A percentile compares a stretch with the other conserved stretches of the same genome.
phyloP scores from a whole-genome alignment of 2,797 vertebrate species.

The Lepilemur ruficaudatus region DNA sequence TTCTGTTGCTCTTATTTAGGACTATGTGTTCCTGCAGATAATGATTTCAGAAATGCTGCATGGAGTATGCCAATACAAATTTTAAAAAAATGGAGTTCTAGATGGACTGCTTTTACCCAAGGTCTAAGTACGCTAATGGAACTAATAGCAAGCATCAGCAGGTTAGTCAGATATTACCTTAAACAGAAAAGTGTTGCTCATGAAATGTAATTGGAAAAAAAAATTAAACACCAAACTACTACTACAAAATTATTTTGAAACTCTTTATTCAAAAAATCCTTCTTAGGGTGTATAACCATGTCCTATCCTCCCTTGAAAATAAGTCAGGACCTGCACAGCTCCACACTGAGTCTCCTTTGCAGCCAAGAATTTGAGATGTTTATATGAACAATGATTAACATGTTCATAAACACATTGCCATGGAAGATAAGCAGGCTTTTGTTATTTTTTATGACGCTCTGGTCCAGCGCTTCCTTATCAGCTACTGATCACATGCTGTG shows the following conservation, averaged over 20 bases:
- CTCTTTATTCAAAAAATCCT: conserved; percentile 52
- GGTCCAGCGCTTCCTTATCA: conserved; percentile 69
- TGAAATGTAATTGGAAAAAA: neutral
- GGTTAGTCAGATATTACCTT: too few species aligned
- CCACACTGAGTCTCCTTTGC: conserved; percentile 14
- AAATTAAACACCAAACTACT: neutral
- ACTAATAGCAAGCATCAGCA: neutral
- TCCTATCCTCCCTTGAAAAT: neutral
- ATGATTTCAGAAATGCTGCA: neutral
- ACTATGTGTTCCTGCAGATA: neutral
- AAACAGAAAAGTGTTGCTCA: neutral
- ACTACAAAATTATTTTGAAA: conserved; percentile 19
- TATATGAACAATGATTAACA: neutral
- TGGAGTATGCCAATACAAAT: neutral
- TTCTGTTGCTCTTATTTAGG: neutral
- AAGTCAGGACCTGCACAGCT: conserved; percentile 10
- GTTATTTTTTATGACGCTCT: conserved; percentile 27
- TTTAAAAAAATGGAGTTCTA: neutral
- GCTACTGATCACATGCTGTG: neutral
- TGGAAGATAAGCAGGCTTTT: conserved; percentile 62
- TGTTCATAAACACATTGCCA: conserved; percentile 51
- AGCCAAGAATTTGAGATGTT: neutral
- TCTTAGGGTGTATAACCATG: neutral
- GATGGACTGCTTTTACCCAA: neutral
- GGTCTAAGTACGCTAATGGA: fast-evolving